phyloP scores from a whole-genome alignment of 2,113 vertebrate genomes.

The Tor tambroides region DNA sequence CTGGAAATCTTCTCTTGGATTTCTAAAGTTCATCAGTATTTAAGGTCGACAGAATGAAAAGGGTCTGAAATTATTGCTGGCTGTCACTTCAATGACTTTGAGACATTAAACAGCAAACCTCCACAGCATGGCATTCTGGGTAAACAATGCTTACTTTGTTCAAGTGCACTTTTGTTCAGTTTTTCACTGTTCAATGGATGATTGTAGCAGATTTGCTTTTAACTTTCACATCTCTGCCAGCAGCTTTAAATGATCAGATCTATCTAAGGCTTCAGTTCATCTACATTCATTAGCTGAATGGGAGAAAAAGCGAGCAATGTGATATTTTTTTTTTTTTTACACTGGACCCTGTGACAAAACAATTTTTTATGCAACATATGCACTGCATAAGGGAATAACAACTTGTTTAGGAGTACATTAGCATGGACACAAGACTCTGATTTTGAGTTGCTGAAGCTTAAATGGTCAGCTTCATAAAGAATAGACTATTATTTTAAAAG shows the following conservation, averaged over 20 bases:
- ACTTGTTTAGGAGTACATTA: not conserved
- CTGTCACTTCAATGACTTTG: not conserved
- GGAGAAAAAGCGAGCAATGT: not conserved
- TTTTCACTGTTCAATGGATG: not conserved
- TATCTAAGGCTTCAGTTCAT: slow-evolving; percentile 13
- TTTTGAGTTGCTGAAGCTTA: not conserved
- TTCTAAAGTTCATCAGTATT: not conserved
- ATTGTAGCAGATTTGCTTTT: slow-evolving; percentile 17
- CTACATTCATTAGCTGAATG: slow-evolving; percentile 17
- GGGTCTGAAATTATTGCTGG: slow-evolving; percentile 17
- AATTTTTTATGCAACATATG: not conserved
- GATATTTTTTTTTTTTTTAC: not conserved
- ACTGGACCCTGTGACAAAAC: not conserved
- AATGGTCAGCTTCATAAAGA: not conserved
- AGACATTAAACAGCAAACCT: not conserved
- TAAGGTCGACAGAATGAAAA: slow-evolving; percentile 9
- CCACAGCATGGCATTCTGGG: not conserved
- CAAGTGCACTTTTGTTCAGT: slow-evolving; percentile 40
- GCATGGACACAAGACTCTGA: not conserved
- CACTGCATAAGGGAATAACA: not conserved
- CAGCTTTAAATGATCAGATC: slow-evolving; percentile 19
- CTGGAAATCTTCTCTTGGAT: not conserved
- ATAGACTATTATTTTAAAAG: not conserved
- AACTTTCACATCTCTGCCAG: slow-evolving; percentile 7
- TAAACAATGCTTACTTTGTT: slow-evolving; percentile 25